Evolutionary conservation across 1,140 invertebrate genomes (phyloP), one percentile per base, ranked within the genome.

Genomic region (Sitophilus oryzae): DNA sequence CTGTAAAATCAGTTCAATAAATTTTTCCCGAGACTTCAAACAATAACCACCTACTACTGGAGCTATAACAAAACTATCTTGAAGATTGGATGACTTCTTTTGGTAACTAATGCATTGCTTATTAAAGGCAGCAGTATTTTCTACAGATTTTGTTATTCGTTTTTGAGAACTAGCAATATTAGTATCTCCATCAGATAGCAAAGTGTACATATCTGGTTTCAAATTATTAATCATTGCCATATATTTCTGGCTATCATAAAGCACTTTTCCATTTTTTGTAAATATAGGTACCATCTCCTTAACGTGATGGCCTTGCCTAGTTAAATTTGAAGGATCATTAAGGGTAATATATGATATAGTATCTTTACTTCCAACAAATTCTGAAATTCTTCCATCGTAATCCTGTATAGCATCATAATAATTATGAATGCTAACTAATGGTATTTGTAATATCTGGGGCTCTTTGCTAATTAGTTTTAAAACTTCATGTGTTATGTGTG

Each of bases 121-220:
- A 58, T 84, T 74, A 56, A 85, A 77, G 41, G 62, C 64, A 42
- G 70, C 70, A 23, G 80, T 83, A 53, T 80, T 77, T 15, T 81
- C 74, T 0, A 86, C 73, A 14, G 85, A 73, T 67, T 92, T 90
- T 0, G 62, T 63, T 15, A 83, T 64, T 55, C 89, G 74, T 70
- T 91, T 92, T 34, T 77, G 77, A 0, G 79, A 72, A 60, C 83
- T 84, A 15, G 77, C 69, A 3, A 72, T 62, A 65, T 86, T 79
- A 20, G 85, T 91, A 62, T 90, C 86, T n/a, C 85, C 81, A 78
- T 93, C 89, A 68, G 82, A 83, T 50, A 93, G 73, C 15, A 83
- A 80, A 65, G 88, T 79, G 73, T 86, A 90, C 61, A 88, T 80
- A 71, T 90, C 85, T 41, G 89, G 89, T 71, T 82, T 80, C 66